A percentile compares a stretch with the other conserved stretches of the same genome.
Evolutionary conservation across 37 sponge, comb jelly and placozoan species (phyloP).

Genomic region (Halisarca cf. caerulea): DNA sequence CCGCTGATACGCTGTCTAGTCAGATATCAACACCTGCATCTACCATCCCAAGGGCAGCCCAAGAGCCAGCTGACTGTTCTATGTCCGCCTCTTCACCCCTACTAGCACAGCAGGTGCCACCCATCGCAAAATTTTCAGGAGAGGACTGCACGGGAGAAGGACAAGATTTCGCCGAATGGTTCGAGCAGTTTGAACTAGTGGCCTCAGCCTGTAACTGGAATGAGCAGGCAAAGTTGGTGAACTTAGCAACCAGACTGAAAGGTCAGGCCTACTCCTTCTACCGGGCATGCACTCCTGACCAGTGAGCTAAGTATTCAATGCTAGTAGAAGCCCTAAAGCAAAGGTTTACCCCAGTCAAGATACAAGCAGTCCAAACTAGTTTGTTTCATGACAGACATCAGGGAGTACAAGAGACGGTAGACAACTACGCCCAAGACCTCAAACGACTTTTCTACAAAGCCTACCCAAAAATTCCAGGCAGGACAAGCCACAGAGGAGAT

Average conservation of each 20-base stretch:
- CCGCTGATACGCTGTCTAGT: too few species aligned
- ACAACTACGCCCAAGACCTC: conserved; percentile 56
- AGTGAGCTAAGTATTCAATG: conserved; percentile 31
- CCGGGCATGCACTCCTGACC: conserved; percentile 39
- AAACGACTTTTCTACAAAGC: conserved; percentile 41
- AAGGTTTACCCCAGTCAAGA: conserved; percentile 47
- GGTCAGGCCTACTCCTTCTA: conserved; percentile 57
- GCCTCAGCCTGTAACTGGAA: conserved; percentile 34
- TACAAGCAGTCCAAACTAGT: conserved; percentile 36
- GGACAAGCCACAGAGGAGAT: conserved; percentile 26
- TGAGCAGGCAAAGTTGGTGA: conserved; percentile 38
- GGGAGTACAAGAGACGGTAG: conserved; percentile 37
- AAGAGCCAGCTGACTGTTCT: neutral
- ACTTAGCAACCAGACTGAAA: conserved; percentile 35
- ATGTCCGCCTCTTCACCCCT: conserved; percentile 20
- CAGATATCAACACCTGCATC: too few species aligned
- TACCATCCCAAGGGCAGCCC: too few species aligned
- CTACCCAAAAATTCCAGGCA: neutral
- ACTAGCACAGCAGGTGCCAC: conserved; percentile 36
- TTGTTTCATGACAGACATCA: conserved; percentile 53
- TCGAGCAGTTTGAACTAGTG: conserved; percentile 50
- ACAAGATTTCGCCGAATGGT: conserved; percentile 57
- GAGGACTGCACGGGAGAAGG: conserved; percentile 11
- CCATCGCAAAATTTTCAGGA: conserved; percentile 45
- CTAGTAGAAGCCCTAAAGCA: conserved; percentile 38